A percentile compares a stretch with the other conserved stretches of the same genome.
Conservation (phyloP, 2,797 vertebrate species). For the Malurus leucopterus region DNA sequence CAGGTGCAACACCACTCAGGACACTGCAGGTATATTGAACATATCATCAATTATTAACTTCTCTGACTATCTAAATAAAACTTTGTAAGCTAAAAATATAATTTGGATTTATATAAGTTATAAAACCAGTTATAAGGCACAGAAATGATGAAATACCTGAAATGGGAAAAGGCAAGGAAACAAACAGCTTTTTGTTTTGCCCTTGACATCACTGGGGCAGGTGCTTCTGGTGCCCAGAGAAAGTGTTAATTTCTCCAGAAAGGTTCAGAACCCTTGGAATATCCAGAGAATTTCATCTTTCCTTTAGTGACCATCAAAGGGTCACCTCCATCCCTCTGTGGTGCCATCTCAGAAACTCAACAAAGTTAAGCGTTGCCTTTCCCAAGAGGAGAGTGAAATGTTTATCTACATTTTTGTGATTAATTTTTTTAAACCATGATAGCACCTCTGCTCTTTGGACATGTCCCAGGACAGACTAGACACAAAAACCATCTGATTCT, state of each 20-base stretch:
- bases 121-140: not conserved
- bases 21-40: not conserved
- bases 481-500: not conserved
- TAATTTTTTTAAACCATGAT: not conserved
- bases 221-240: not conserved
- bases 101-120: not conserved
- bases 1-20: not conserved
- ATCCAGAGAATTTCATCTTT: not conserved
- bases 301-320: not conserved
- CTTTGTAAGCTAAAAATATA: not conserved
- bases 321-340: not conserved
- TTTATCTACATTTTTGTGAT: not conserved
- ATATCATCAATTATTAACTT: not conserved
- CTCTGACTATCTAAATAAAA: not conserved
- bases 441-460: not conserved
- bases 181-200: not conserved
- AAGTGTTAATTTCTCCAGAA: not conserved
- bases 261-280: not conserved
- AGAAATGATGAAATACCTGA: not conserved
- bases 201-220: not conserved
- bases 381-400: not conserved
- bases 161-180: not conserved
- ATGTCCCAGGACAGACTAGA: not conserved
- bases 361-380: not conserved
- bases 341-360: not conserved